phyloP scores from a whole-genome alignment of 2,113 vertebrate species.

The Psettodes erumei region DNA sequence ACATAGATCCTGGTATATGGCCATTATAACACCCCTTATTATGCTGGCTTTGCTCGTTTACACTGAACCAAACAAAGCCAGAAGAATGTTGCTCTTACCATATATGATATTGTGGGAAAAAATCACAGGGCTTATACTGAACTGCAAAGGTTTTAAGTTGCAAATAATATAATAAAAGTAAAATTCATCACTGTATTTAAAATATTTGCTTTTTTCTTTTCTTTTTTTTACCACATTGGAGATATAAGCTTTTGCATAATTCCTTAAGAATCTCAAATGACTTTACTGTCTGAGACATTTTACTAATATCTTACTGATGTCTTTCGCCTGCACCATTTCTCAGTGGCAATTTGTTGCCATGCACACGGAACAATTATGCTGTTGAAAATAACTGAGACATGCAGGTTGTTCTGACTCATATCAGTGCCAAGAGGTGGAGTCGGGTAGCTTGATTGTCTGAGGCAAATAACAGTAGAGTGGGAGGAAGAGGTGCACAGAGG shows the following conservation, averaged over 20 bases:
- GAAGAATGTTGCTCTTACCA: no score
- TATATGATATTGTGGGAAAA: constrained; percentile 24
- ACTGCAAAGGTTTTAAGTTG: constrained; percentile 23
- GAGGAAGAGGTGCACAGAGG: constrained; percentile 68
- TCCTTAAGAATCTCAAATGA: constrained; percentile 11
- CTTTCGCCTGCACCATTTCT: constrained; percentile 14
- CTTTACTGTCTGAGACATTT: constrained; percentile 17
- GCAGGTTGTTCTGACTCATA: constrained; percentile 66
- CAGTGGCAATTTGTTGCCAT: constrained; percentile 26
- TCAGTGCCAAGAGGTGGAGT: constrained; percentile 65
- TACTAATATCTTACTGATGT: constrained; percentile 24
- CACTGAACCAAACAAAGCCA: no score
- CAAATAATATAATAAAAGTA: constrained; percentile 34
- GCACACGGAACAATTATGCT: constrained; percentile 61
- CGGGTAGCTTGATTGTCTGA: constrained; percentile 69
- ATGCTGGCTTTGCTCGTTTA: not conserved
- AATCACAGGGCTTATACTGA: constrained; percentile 2
- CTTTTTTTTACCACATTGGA: constrained; percentile 12
- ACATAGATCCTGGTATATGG: not conserved
- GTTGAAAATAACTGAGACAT: constrained; percentile 59
- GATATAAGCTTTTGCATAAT: not conserved
- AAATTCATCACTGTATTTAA: constrained; percentile 10
- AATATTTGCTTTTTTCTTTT: constrained; percentile 9
- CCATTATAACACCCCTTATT: not conserved
- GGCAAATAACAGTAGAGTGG: constrained; percentile 76